phyloP scores from a whole-genome alignment of 2,113 vertebrate species.

The Varanus komodoensis region DNA sequence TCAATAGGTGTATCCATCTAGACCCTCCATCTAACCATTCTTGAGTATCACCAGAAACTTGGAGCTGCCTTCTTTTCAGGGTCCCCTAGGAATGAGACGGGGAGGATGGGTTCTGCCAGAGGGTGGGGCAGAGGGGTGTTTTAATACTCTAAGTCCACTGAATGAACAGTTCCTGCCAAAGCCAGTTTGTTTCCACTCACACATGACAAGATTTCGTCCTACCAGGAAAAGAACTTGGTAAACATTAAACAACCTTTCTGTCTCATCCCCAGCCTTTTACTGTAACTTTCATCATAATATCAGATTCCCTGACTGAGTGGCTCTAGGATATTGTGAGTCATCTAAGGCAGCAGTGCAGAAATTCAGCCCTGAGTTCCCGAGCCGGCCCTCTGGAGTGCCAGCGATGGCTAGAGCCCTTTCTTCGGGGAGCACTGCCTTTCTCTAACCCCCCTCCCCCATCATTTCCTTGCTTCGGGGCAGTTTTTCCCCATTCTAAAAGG shows the following conservation, averaged over 20 bases:
- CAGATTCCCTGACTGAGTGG: not conserved
- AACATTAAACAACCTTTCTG: slow-evolving; percentile 47
- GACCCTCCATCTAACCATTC: slow-evolving; percentile 83
- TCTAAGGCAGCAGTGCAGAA: not conserved
- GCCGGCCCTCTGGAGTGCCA: too few relatives aligned
- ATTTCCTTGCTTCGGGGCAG: too few relatives aligned
- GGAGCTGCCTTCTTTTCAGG: slow-evolving; percentile 83
- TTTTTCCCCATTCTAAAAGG: too few relatives aligned
- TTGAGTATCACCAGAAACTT: slow-evolving; percentile 75
- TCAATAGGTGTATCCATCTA: slow-evolving; percentile 90
- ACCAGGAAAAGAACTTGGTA: slow-evolving; percentile 44
- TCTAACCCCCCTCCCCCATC: too few relatives aligned
- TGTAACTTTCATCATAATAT: not conserved
- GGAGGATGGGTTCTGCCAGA: slow-evolving; percentile 74
- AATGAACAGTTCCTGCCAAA: slow-evolving; percentile 78
- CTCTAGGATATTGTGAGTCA: not conserved
- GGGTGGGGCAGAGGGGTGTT: slow-evolving; percentile 39
- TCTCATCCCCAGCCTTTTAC: too few relatives aligned
- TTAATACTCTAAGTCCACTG: slow-evolving; percentile 81
- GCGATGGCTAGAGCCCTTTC: too few relatives aligned
- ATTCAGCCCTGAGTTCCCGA: too few relatives aligned
- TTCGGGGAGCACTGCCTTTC: too few relatives aligned
- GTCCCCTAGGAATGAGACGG: slow-evolving; percentile 75
- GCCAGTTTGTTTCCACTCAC: slow-evolving; percentile 72
- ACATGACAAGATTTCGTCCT: slow-evolving; percentile 65